Evolutionary conservation across 2,888 invertebrate genomes (phyloP).

Genomic region (Tiliacea aurago): DNA sequence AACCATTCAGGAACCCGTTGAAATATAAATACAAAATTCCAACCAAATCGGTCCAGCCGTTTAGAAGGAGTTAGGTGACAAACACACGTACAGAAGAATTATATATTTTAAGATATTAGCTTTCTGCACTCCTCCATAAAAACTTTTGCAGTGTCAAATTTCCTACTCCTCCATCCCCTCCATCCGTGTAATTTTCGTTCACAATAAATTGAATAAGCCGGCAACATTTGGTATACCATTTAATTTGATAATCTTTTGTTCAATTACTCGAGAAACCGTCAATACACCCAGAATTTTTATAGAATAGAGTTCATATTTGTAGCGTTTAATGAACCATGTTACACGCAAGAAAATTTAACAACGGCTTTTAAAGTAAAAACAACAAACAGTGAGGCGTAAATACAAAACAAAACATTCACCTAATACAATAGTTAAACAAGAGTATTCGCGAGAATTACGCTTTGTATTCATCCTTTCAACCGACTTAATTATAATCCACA

Average conservation of each 20-base stretch:
- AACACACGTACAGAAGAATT: no score
- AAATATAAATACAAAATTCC: no score
- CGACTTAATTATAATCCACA: conserved; percentile 17
- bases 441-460: conserved; percentile 11
- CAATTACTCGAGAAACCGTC: background rate
- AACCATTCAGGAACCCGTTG: no score
- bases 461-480: conserved; percentile 37
- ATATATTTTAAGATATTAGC: no score
- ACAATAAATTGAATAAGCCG: background rate
- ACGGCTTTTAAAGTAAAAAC: conserved; percentile 22
- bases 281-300: background rate
- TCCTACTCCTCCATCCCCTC: no score
- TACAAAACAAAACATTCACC: conserved; percentile 32
- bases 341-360: conserved; percentile 6
- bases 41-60: no score
- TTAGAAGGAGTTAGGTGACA: no score
- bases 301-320: background rate
- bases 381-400: conserved; percentile 12
- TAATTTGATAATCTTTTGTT: no score
- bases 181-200: no score
- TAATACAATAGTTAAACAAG: conserved; percentile 23
- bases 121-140: no score
- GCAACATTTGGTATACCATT: no score
- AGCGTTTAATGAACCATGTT: conserved; percentile 23
- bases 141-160: no score